Conservation (phyloP, 2,888 invertebrate species). For the Druceiella hillmani region DNA sequence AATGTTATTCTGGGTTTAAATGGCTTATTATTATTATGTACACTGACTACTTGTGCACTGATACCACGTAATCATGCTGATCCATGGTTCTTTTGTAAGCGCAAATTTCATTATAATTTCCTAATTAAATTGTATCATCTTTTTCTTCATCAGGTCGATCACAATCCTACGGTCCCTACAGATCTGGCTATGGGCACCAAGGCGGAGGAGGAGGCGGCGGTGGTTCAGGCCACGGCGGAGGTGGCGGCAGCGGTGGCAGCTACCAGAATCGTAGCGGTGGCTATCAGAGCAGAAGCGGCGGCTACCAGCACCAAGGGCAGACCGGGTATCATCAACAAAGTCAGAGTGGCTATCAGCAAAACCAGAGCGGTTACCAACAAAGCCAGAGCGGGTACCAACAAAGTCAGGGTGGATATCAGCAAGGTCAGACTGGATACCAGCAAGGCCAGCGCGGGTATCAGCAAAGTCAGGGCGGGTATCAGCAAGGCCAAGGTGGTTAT, state of each 20-base stretch:
- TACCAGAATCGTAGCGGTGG: slow-evolving; percentile 13
- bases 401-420: slow-evolving; percentile 17
- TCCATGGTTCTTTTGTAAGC: too few relatives aligned
- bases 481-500: slow-evolving; percentile 21
- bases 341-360: slow-evolving; percentile 19
- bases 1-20: too few relatives aligned
- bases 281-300: slow-evolving; percentile 16
- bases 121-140: too few relatives aligned
- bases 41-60: too few relatives aligned
- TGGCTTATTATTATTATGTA: too few relatives aligned
- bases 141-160: slow-evolving; percentile 43
- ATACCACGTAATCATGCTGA: too few relatives aligned
- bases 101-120: too few relatives aligned
- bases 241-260: too few relatives aligned
- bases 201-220: slow-evolving; percentile 11
- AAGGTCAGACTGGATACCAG: slow-evolving; percentile 17
- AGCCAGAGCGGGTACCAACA: slow-evolving; percentile 21
- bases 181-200: slow-evolving; percentile 32
- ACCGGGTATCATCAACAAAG: slow-evolving; percentile 21
- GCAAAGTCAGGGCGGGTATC: slow-evolving; percentile 12
- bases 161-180: slow-evolving; percentile 37
- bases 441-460: slow-evolving; percentile 20
- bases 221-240: slow-evolving; percentile 18
- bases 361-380: slow-evolving; percentile 22
- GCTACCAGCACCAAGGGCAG: slow-evolving; percentile 24